Base-by-base conservation (phyloP, 2,113 vertebrate species). In the Dasyurus viverrinus region DNA sequence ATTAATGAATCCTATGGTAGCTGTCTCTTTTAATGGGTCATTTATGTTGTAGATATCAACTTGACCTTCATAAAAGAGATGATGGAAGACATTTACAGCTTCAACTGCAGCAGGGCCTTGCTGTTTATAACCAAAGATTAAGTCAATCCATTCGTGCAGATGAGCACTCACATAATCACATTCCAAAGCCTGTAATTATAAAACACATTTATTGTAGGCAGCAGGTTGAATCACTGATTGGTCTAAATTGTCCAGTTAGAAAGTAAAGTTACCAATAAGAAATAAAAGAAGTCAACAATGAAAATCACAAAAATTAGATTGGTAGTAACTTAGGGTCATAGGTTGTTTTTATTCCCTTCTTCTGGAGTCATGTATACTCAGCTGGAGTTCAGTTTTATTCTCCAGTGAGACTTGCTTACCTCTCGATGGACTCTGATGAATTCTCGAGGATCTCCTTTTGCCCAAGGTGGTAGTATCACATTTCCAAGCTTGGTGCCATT, bases 11-110 rank as follows among this genome's bases (percentile, higher is more conserved):
- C 99, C 99, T 90, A 99, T 99, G 96, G 99, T 99, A 97, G 99
- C 99, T 0, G 99, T 99, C 97, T 99, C 99, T 98, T 99, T 99
- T 22, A 99, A 99, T 0, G 99, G 99, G 98, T 99, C 99, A 48
- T 99, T 99, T 97, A 99, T 99, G 98, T 99, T 99, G 98, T 99
- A 99, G 96, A 99, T 99, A 97, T 99, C 99, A 97, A 99, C 99
- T 98, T 99, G 99, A 2, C 99, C 99, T 98, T 99, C 99, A 92
- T 99, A 99, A 97, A 99, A 99, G 93, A 99, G 99, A 97, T 99
- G 99, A 98, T 99, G 99, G 98, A 99, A 99, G 96, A 99, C 99
- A 95, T 99, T 99, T 14, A 99, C 99, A 2, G 99, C 99, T 97
- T 99, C 99, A 92, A 99, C 99, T 0, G 99, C 99, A 0, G 99